Evolutionary conservation across 2,888 invertebrate genomes (phyloP).

Genomic region (Platerodrilus igneus): DNA sequence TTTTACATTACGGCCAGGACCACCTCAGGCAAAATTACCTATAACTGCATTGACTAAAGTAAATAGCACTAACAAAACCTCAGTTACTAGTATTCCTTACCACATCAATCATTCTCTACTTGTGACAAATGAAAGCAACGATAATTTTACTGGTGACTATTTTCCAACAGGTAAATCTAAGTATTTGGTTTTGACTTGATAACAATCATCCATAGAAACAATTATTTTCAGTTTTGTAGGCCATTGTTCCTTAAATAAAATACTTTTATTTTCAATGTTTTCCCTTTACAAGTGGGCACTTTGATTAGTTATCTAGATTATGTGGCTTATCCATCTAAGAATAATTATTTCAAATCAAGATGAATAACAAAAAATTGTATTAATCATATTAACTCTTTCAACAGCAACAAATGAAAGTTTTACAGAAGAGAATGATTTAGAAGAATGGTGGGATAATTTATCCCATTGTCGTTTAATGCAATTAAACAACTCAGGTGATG

Average conservation of each 20-base stretch:
- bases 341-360: too few relatives aligned
- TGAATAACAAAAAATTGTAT: slow-evolving; percentile 13
- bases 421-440: slow-evolving; percentile 51
- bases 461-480: slow-evolving; percentile 69
- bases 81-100: slow-evolving; percentile 5
- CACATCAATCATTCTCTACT: too few relatives aligned
- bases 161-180: slow-evolving; percentile 6
- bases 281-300: too few relatives aligned
- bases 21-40: slow-evolving; percentile 48
- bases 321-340: too few relatives aligned
- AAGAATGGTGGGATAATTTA: slow-evolving; percentile 68
- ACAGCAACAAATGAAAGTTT: slow-evolving; percentile 10
- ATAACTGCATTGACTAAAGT: slow-evolving; percentile 24
- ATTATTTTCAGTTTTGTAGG: too few relatives aligned
- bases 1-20: slow-evolving; percentile 86
- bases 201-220: too few relatives aligned
- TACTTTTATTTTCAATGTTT: too few relatives aligned
- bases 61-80: slow-evolving; percentile 19
- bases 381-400: too few relatives aligned
- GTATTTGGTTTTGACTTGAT: background rate
- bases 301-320: too few relatives aligned
- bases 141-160: slow-evolving; percentile 6
- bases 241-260: too few relatives aligned
- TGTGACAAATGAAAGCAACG: too few relatives aligned
- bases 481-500: slow-evolving; percentile 54